A percentile compares a stretch with the other conserved stretches of the same genome.
These are phyloP conservation scores for Ips nitidus DNA, from an alignment of 1,140 invertebrate species.

Conservation along the genomic window DNA sequence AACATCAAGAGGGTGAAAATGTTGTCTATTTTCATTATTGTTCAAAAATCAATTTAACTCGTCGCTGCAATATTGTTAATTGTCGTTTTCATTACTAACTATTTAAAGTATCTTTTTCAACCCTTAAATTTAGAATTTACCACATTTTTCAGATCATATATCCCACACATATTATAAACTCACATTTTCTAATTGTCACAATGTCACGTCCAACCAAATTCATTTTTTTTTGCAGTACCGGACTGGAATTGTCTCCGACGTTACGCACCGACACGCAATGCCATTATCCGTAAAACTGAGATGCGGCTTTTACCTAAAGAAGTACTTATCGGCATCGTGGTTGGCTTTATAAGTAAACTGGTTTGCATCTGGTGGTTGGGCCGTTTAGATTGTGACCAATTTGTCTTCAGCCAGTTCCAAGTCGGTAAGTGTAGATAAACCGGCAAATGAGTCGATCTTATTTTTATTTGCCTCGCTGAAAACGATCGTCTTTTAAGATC, in stretches of 20 bases:
- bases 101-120: no score
- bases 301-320: slow-evolving; percentile 1
- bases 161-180: not conserved
- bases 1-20: no score
- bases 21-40: no score
- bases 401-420: not conserved
- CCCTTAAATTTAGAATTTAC: not conserved
- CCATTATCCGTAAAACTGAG: not conserved
- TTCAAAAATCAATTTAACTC: no score
- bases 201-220: not conserved
- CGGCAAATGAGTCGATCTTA: no score
- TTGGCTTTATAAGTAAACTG: not conserved
- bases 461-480: no score
- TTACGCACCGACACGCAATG: not conserved
- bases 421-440: no score
- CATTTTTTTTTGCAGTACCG: not conserved
- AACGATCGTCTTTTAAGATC: no score
- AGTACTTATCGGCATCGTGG: not conserved
- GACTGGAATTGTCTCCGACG: not conserved
- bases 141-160: not conserved
- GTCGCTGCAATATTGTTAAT: no score
- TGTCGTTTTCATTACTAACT: no score
- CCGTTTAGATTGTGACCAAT: not conserved
- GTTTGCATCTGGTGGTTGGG: slow-evolving; percentile 1
- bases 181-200: not conserved